phyloP scores from a whole-genome alignment of 2,113 vertebrate genomes.

The Psephotus haematonotus region DNA sequence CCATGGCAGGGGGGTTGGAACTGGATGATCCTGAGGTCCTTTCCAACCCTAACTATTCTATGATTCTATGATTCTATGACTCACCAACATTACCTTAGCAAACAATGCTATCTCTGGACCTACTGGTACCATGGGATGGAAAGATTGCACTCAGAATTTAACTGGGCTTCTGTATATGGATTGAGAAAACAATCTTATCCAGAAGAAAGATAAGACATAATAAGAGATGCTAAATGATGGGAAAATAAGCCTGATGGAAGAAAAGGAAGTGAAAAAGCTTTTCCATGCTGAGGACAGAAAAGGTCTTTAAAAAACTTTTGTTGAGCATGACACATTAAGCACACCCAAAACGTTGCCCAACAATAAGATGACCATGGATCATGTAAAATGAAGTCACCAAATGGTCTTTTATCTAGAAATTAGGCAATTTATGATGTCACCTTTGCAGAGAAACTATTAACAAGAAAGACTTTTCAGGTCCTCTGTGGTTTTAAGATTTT shows the following conservation, averaged over 20 bases:
- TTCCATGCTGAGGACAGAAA: conserved; percentile 3
- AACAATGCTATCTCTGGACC: neutral
- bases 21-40: too few species aligned
- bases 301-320: conserved; percentile 8
- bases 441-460: neutral
- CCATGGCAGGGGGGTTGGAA: too few species aligned
- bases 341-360: neutral
- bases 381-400: neutral
- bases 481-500: neutral
- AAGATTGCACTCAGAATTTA: neutral
- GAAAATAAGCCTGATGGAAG: conserved; percentile 11
- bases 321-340: neutral
- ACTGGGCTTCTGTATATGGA: neutral
- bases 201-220: conserved; percentile 38
- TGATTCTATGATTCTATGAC: too few species aligned
- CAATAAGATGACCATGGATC: neutral
- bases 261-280: conserved; percentile 13
- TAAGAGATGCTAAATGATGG: neutral
- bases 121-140: neutral
- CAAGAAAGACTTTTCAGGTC: neutral
- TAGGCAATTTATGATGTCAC: neutral
- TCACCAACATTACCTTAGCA: neutral
- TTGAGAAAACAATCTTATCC: conserved; percentile 10
- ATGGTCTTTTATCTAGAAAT: neutral
- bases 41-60: too few species aligned